Percentiles rank a stretch among this genome's conserved stretches.
Conservation (phyloP, 2,113 vertebrate species). For the human region DNA sequence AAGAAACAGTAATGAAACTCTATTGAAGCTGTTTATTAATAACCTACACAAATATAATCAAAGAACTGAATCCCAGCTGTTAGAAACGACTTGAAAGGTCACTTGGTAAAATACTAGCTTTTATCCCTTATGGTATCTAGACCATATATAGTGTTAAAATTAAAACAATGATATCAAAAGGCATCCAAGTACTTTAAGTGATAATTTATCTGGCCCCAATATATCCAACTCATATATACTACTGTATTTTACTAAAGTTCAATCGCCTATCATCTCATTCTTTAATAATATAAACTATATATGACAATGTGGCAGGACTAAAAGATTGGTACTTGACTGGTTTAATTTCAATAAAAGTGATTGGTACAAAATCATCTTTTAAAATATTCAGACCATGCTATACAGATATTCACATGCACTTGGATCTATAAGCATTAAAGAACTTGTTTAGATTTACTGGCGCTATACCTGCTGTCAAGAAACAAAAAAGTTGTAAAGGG, state of each 20-base stretch:
- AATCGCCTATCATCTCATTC: constrained; percentile 8
- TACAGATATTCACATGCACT: constrained; percentile 44
- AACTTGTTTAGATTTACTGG: constrained; percentile 66
- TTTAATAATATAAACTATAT: constrained; percentile 19
- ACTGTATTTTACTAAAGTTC: constrained; percentile 11
- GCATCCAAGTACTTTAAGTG: neutral
- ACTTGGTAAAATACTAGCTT: neutral
- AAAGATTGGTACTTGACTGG: neutral
- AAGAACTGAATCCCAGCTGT: neutral
- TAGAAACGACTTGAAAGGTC: constrained; percentile 38
- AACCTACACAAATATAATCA: constrained; percentile 9
- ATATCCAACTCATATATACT: neutral
- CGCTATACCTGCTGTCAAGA: constrained; percentile 70
- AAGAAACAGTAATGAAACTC: constrained; percentile 29
- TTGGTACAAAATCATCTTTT: constrained; percentile 59
- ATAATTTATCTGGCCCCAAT: constrained; percentile 21
- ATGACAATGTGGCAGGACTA: neutral
- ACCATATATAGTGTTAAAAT: neutral
- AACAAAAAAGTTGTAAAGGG: constrained; percentile 55
- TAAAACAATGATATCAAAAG: constrained; percentile 33
- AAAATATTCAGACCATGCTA: constrained; percentile 60
- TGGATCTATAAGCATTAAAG: constrained; percentile 54
- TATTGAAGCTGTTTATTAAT: neutral
- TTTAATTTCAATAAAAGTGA: constrained; percentile 32
- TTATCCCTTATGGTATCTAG: neutral